Conservation (phyloP, 2,888 invertebrate genomes). For the Megaustenia siamemsis region DNA sequence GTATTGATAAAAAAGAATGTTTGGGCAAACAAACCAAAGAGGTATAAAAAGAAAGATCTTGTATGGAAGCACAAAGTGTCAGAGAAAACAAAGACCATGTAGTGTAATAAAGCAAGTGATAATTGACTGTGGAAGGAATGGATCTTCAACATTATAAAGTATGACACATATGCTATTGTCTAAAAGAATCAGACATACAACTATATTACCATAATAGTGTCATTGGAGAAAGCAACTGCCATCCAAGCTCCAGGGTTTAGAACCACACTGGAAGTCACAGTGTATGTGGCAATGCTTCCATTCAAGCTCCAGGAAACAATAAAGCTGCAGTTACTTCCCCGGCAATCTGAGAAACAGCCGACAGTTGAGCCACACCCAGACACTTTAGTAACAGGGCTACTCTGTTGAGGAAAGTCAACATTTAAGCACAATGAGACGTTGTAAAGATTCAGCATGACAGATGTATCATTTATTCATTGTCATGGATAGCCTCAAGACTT, state of each 20-base stretch:
- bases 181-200: not conserved
- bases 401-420: not conserved
- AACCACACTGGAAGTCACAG: not conserved
- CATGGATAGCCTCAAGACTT: too few relatives aligned
- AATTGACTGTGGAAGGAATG: too few relatives aligned
- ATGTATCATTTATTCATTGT: too few relatives aligned
- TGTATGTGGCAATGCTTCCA: not conserved
- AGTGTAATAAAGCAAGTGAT: too few relatives aligned
- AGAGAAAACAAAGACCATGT: not conserved
- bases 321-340: not conserved
- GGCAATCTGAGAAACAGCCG: constrained; percentile 35
- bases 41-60: too few relatives aligned
- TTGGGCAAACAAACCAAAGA: too few relatives aligned
- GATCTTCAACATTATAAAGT: not conserved
- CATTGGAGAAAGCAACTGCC: constrained; percentile 41
- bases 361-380: constrained; percentile 9
- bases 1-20: too few relatives aligned
- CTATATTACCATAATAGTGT: constrained; percentile 32
- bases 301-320: constrained; percentile 4
- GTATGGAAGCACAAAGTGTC: too few relatives aligned
- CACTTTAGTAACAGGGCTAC: constrained; percentile 5
- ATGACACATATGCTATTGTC: not conserved
- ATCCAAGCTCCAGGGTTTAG: not conserved
- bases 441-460: too few relatives aligned
- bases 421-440: too few relatives aligned